phyloP scores from a whole-genome alignment of 1,140 invertebrate species.

The Periplaneta americana region DNA sequence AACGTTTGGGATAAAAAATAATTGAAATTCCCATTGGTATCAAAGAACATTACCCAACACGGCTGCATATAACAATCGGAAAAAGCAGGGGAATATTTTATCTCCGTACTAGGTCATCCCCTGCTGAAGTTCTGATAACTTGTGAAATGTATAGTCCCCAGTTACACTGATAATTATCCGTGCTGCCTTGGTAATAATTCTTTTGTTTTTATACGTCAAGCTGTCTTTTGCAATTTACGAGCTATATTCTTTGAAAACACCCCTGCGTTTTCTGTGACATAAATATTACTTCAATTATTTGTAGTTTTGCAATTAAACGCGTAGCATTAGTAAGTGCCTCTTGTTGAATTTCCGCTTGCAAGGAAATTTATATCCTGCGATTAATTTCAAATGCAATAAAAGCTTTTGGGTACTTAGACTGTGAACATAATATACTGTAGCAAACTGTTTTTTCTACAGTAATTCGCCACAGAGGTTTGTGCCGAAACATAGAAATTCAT shows the following conservation, averaged over 20 bases:
- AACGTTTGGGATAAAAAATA: no score
- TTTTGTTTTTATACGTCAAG: not conserved
- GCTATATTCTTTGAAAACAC: not conserved
- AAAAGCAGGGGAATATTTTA: not conserved
- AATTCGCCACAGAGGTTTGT: no score
- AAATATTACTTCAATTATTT: not conserved
- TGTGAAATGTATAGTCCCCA: not conserved
- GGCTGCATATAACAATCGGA: no score
- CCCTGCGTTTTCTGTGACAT: not conserved
- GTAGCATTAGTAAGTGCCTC: not conserved
- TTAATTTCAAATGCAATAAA: no score
- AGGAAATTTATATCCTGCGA: not conserved
- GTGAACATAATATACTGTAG: no score
- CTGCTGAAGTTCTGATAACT: not conserved
- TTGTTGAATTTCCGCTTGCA: not conserved
- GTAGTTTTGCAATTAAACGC: not conserved
- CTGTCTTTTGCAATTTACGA: not conserved
- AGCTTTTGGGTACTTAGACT: no score
- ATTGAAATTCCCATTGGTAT: no score
- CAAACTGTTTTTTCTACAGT: no score
- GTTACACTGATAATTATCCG: not conserved
- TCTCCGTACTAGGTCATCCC: not conserved
- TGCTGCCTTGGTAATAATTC: not conserved
- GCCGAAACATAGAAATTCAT: no score
- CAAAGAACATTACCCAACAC: no score